phyloP scores from a whole-genome alignment of 2,113 vertebrate genomes.

The Phocoena sinus region DNA sequence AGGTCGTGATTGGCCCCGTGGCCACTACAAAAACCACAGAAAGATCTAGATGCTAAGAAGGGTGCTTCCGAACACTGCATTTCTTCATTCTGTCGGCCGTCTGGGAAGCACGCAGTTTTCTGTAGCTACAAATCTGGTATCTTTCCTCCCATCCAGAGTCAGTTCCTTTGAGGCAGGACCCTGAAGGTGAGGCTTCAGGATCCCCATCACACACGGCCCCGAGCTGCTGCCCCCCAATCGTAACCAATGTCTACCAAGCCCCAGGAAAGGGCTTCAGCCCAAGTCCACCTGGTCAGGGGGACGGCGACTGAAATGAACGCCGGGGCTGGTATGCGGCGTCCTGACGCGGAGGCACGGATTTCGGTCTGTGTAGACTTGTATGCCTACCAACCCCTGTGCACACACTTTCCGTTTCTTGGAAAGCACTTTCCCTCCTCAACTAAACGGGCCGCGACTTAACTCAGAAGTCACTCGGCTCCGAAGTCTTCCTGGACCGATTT shows the following conservation, averaged over 20 bases:
- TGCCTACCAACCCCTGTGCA: accelerated
- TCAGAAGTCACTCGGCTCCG: neutral
- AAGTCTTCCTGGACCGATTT: neutral
- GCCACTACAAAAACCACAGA: neutral
- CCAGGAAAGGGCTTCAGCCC: neutral
- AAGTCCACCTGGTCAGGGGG: neutral
- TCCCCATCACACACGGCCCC: accelerated
- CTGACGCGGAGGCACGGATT: neutral
- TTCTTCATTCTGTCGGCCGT: neutral
- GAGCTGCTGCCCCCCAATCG: neutral
- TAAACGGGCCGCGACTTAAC: neutral
- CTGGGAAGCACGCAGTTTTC: neutral
- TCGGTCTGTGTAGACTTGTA: neutral
- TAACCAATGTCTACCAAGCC: neutral
- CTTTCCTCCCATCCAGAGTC: neutral
- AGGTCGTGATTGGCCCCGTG: accelerated
- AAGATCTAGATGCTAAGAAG: neutral
- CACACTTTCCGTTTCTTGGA: neutral
- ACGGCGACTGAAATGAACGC: neutral
- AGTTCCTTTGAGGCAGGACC: too few relatives aligned
- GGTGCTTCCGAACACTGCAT: neutral
- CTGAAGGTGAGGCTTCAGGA: neutral
- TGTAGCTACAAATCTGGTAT: neutral
- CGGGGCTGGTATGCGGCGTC: accelerated
- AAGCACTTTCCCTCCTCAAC: neutral